Percentiles rank a stretch among this genome's conserved stretches.
phyloP scores from a whole-genome alignment of 1,140 invertebrate species.

The Neomicropteryx cornuta region DNA sequence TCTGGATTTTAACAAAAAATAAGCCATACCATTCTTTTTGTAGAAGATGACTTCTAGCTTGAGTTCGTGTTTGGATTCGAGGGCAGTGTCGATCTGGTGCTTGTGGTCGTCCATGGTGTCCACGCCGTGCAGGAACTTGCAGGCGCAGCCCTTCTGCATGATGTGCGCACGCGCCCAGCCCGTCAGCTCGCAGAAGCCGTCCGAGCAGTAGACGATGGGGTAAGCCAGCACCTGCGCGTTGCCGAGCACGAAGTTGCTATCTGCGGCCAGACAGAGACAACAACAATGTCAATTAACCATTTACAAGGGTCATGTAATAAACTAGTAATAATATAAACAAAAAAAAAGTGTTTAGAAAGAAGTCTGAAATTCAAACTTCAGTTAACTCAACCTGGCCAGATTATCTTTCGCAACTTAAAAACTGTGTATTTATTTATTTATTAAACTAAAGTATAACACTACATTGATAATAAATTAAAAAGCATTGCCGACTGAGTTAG shows the following conservation, averaged over 20 bases:
- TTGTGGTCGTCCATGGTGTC: constrained; percentile 86
- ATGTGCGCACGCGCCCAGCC: constrained; percentile 89
- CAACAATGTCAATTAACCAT: constrained; percentile 6
- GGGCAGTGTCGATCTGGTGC: constrained; percentile 75
- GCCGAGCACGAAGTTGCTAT: constrained; percentile 95
- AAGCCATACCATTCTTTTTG: constrained; percentile 81
- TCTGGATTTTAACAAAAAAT: constrained; percentile 1
- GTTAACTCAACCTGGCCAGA: no score
- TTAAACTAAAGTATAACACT: no score
- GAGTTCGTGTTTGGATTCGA: constrained; percentile 82
- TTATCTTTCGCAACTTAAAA: no score
- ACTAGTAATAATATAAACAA: no score
- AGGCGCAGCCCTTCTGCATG: constrained; percentile 94
- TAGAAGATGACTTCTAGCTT: constrained; percentile 92
- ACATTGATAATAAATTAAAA: no score
- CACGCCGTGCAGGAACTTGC: constrained; percentile 88
- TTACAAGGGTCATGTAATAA: no score
- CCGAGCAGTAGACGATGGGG: constrained; percentile 96
- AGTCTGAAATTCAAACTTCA: background rate
- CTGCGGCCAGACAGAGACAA: constrained; percentile 52
- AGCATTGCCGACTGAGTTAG: no score
- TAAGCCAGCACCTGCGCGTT: constrained; percentile 88
- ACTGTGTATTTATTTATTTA: no score
- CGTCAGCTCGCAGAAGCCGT: constrained; percentile 95
- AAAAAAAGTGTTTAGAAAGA: no score